Evolutionary conservation across 2,888 invertebrate genomes (phyloP), one percentile per base, ranked within the genome.

Genomic region (Yponomeuta sedellus): DNA sequence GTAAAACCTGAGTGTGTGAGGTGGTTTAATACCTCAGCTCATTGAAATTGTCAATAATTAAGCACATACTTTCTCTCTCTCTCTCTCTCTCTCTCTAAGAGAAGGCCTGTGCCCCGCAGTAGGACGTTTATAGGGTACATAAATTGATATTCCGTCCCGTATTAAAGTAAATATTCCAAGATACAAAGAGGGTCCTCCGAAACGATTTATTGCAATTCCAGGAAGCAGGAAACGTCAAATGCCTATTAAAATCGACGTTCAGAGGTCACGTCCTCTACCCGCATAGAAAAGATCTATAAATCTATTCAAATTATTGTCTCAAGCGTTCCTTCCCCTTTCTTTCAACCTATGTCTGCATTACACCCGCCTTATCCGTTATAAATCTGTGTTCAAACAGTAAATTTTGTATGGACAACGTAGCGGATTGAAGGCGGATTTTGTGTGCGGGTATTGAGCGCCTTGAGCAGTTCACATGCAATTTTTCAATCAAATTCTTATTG

Each of bases 221-320:
- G 44, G 12, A 52, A 52, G 44, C 44, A 12, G 44, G 16, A 52
- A 16, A 16, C 16, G 44, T 16, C 44, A 12, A 52, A 52, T 52
- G 44, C 16, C 44, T 16, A 61, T 61, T 61, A 28, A 61, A 28
- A n/a, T 28, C 61, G 25, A 34, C 16, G 20, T 59, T 12, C 20
- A 34, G n/a, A 61, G 61, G 61, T 61, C 61, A 61, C 16, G n/a
- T n/a, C 10, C 10, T 22, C 58, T 58, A 28, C 61, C 61, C 61
- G 61, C 61, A 61, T 61, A 61, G 61, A 61, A n/a, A 34, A 34
- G 34, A 28, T 61, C 22, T n/a, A 52, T 52, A 52, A 52, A 52
- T 6, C 28, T 34, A 61, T 61, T 61, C 61, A 61, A 61, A 61
- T 61, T 61, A 61, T 61, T 61, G 61, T 61, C 61, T 61, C 28